A percentile compares a stretch with the other conserved stretches of the same genome.
phyloP scores from a whole-genome alignment of 1,140 invertebrate species.

The Sitodiplosis mosellana region DNA sequence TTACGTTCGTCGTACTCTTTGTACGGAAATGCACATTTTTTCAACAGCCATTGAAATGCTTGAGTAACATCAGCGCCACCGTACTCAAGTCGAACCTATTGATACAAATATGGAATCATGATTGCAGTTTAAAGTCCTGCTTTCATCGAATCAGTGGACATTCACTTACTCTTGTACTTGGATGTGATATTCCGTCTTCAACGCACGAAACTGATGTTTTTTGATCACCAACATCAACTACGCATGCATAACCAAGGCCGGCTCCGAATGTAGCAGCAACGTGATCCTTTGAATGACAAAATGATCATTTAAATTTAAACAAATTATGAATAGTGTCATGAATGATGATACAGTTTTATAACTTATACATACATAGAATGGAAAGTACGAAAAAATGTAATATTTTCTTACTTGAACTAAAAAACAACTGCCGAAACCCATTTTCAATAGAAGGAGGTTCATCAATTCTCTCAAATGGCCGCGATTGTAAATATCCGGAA shows the following conservation, averaged over 20 bases:
- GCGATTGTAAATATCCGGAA: conserved; percentile 82
- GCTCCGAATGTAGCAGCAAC: conserved; percentile 89
- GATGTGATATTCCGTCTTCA: conserved; percentile 86
- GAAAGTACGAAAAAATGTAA: conserved; percentile 4
- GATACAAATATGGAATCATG: no score
- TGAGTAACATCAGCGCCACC: conserved; percentile 79
- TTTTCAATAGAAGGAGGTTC: conserved; percentile 55
- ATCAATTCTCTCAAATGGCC: conserved; percentile 72
- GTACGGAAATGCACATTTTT: conserved; percentile 78
- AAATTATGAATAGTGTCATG: no score
- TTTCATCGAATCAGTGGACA: background rate
- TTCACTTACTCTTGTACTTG: conserved; percentile 50
- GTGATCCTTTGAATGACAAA: conserved; percentile 43
- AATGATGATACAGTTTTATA: no score
- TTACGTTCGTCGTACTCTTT: conserved; percentile 52
- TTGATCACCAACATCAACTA: conserved; percentile 88
- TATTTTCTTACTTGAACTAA: conserved; percentile 50
- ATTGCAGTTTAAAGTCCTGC: no score
- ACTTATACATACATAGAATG: no score
- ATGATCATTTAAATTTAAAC: conserved; percentile 3
- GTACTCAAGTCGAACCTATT: conserved; percentile 52
- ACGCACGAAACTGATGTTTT: conserved; percentile 92
- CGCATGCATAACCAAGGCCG: conserved; percentile 78
- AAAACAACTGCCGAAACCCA: conserved; percentile 84
- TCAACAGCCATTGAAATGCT: conserved; percentile 67